Evolutionary conservation across 64 coral and sea anemone genomes (phyloP).

Genomic region (Montipora efflorescens): DNA sequence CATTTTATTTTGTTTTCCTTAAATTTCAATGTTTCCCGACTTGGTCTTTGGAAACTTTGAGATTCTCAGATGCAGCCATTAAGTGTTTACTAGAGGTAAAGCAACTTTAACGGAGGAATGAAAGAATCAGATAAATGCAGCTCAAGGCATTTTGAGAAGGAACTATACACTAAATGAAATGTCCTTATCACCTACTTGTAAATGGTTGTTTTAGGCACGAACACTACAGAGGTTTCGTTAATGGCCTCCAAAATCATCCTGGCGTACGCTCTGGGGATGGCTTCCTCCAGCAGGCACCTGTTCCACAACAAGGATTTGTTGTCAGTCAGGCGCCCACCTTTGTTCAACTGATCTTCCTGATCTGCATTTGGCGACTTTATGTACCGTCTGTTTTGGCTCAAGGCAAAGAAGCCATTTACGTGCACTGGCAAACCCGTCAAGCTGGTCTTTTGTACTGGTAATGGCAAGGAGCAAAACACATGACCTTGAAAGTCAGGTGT

Average conservation of each 20-base stretch:
- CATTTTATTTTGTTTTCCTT: not conserved
- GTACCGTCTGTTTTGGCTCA: slow-evolving; percentile 91
- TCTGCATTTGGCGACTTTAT: slow-evolving; percentile 89
- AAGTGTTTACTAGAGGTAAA: too few relatives aligned
- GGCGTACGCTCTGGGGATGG: slow-evolving; percentile 77
- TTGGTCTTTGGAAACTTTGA: not conserved
- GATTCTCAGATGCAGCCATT: not conserved
- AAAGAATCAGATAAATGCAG: too few relatives aligned
- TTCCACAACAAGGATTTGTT: slow-evolving; percentile 87
- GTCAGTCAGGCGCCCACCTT: slow-evolving; percentile 49
- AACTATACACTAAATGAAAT: not conserved
- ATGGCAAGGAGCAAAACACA: slow-evolving; percentile 91
- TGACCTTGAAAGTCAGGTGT: slow-evolving; percentile 9
- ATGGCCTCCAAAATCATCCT: slow-evolving; percentile 57
- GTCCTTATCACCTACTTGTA: slow-evolving; percentile 1
- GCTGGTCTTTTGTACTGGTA: slow-evolving; percentile 74
- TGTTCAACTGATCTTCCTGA: slow-evolving; percentile 47
- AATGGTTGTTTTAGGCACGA: not conserved
- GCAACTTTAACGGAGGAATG: too few relatives aligned
- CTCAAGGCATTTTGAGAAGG: not conserved
- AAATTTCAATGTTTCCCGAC: not conserved
- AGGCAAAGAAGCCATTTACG: slow-evolving; percentile 92
- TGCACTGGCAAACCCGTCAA: slow-evolving; percentile 92
- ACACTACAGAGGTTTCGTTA: not conserved
- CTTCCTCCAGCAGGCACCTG: slow-evolving; percentile 77